Evolutionary conservation across 2,888 invertebrate genomes (phyloP).

Genomic region (Caenorhabditis sp.): DNA sequence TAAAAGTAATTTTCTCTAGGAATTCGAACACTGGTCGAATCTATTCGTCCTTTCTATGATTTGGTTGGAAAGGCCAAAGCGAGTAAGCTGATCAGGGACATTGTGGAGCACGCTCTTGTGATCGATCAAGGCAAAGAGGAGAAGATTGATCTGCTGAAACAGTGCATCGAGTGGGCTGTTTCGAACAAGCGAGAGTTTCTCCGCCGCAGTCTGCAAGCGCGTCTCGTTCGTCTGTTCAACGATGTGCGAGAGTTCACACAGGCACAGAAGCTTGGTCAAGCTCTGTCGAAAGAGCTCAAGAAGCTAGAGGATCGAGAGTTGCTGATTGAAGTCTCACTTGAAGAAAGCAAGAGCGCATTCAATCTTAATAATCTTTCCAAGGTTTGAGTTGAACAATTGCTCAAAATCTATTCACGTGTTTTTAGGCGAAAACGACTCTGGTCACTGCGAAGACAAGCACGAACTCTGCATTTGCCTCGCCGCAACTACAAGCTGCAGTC

Average conservation of each 20-base stretch:
- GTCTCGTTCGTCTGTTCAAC: constrained; percentile 93
- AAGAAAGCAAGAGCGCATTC: constrained; percentile 99
- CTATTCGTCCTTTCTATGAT: constrained; percentile 94
- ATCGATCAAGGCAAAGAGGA: constrained; percentile 87
- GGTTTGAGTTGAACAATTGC: not conserved
- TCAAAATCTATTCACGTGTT: not conserved
- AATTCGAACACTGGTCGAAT: constrained; percentile 90
- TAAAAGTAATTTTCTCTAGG: constrained; percentile 81
- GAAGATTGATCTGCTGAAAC: constrained; percentile 86
- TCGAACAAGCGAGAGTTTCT: constrained; percentile 97
- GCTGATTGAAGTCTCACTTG: constrained; percentile 96
- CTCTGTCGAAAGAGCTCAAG: constrained; percentile 89
- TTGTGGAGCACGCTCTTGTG: constrained; percentile 97
- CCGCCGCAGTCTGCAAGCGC: constrained; percentile 95
- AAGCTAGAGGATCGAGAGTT: constrained; percentile 99
- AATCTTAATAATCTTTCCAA: constrained; percentile 88
- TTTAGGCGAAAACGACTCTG: constrained; percentile 90
- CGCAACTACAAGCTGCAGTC: constrained; percentile 90
- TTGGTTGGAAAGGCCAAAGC: constrained; percentile 99
- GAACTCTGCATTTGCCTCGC: constrained; percentile 93
- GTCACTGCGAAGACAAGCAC: constrained; percentile 99
- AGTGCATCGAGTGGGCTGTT: constrained; percentile 99
- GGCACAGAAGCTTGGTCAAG: constrained; percentile 83
- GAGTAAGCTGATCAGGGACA: constrained; percentile 95
- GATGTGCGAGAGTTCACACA: constrained; percentile 83